These are phyloP conservation scores for Tipula confusa DNA, from an alignment of 2,888 invertebrate genomes.

Conservation along the genomic window DNA sequence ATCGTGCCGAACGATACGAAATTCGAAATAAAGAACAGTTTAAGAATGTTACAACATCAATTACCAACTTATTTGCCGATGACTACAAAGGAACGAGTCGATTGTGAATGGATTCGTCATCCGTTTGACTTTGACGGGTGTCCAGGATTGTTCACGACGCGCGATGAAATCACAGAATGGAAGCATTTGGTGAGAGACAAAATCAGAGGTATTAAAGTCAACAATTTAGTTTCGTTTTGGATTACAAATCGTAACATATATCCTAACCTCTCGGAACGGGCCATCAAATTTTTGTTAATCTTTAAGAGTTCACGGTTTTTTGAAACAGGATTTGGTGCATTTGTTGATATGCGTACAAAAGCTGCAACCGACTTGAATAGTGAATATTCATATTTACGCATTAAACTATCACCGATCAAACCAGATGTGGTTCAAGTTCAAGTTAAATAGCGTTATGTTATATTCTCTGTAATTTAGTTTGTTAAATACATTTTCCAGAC, in stretches of 20 bases:
- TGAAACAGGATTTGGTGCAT: not conserved
- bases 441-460: too few relatives aligned
- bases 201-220: too few relatives aligned
- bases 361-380: not conserved
- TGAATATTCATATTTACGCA: not conserved
- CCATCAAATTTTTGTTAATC: not conserved
- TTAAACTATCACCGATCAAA: not conserved
- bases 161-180: not conserved
- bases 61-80: not conserved
- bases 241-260: too few relatives aligned
- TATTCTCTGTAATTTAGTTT: too few relatives aligned
- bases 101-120: not conserved
- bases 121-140: not conserved
- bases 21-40: not conserved
- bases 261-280: not conserved
- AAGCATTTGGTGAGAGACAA: not conserved
- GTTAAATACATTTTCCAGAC: too few relatives aligned
- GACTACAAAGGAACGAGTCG: not conserved
- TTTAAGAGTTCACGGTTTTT: not conserved
- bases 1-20: not conserved
- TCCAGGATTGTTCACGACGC: not conserved
- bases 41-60: not conserved
- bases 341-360: not conserved
- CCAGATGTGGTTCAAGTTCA: too few relatives aligned
- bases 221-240: not conserved